Evolutionary conservation across 2,888 invertebrate species (phyloP).

Genomic region (Erebia palarica): DNA sequence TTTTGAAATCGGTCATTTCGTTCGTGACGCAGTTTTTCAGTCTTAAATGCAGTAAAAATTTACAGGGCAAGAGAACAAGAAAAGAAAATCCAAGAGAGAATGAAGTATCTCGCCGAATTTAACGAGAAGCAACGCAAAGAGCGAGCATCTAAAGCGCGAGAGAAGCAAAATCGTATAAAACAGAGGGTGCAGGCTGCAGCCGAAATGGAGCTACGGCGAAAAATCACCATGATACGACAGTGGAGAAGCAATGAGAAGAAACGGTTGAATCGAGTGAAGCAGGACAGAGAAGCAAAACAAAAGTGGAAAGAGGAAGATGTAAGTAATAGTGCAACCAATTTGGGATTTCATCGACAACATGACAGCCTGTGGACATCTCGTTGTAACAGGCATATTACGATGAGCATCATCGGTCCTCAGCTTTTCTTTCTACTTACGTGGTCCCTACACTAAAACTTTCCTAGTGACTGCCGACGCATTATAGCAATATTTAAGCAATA

Average conservation of each 20-base stretch:
- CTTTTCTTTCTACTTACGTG: too few relatives aligned
- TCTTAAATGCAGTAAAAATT: not conserved
- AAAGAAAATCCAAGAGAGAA: slow-evolving; percentile 62
- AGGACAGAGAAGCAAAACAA: slow-evolving; percentile 60
- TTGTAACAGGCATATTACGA: too few relatives aligned
- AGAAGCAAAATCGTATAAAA: slow-evolving; percentile 65
- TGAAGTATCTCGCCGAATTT: slow-evolving; percentile 66
- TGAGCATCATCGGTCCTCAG: too few relatives aligned
- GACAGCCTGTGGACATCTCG: not conserved
- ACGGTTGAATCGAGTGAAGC: slow-evolving; percentile 58
- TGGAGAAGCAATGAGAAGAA: slow-evolving; percentile 74
- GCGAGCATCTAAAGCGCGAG: slow-evolving; percentile 55
- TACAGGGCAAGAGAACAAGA: slow-evolving; percentile 70
- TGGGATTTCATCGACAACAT: not conserved
- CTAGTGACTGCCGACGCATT: too few relatives aligned
- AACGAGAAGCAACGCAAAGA: slow-evolving; percentile 66
- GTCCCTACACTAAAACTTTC: too few relatives aligned
- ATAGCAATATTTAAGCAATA: too few relatives aligned
- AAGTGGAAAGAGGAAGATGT: slow-evolving; percentile 63
- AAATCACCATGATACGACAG: slow-evolving; percentile 72
- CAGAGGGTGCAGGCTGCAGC: slow-evolving; percentile 73
- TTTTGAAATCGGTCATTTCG: too few relatives aligned
- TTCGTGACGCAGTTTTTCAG: too few relatives aligned
- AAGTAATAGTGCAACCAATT: slow-evolving; percentile 8
- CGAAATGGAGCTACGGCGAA: slow-evolving; percentile 71